A percentile compares a stretch with the other conserved stretches of the same genome.
Evolutionary conservation across 2,797 vertebrate genomes (phyloP).

Genomic region (Nyctibius grandis): DNA sequence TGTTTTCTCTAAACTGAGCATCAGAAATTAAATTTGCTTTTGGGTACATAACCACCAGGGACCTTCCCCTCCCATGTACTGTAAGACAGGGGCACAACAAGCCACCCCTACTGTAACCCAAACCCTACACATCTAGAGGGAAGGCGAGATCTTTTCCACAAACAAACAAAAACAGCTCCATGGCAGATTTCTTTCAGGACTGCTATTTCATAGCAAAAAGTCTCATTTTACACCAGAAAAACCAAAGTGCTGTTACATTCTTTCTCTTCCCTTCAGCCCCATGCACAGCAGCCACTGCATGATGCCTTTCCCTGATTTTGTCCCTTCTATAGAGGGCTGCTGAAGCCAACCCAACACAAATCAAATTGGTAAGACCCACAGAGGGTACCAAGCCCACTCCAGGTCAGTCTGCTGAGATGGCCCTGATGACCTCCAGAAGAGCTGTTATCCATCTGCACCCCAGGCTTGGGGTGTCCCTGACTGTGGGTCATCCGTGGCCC

Average conservation of each 20-base stretch:
- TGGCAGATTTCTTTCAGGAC: background rate
- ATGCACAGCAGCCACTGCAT: background rate
- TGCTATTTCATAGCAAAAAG: background rate
- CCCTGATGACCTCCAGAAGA: background rate
- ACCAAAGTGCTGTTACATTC: background rate
- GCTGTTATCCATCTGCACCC: background rate
- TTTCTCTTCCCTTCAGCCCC: background rate
- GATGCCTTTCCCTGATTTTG: background rate
- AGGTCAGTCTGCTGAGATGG: background rate
- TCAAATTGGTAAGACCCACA: background rate
- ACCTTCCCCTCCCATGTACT: background rate
- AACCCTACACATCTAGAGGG: background rate
- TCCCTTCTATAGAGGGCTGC: background rate
- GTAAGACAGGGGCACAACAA: background rate
- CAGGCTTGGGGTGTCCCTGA: background rate
- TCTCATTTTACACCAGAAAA: background rate
- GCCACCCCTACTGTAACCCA: background rate
- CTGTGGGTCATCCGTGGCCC: background rate
- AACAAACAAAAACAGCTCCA: background rate
- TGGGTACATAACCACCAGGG: background rate
- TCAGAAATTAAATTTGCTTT: background rate
- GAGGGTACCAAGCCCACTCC: background rate
- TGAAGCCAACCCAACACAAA: background rate
- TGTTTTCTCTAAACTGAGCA: background rate
- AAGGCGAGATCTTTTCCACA: background rate